Evolutionary conservation across 2,888 invertebrate species (phyloP).

Genomic region (Pyrrhosoma nymphula): DNA sequence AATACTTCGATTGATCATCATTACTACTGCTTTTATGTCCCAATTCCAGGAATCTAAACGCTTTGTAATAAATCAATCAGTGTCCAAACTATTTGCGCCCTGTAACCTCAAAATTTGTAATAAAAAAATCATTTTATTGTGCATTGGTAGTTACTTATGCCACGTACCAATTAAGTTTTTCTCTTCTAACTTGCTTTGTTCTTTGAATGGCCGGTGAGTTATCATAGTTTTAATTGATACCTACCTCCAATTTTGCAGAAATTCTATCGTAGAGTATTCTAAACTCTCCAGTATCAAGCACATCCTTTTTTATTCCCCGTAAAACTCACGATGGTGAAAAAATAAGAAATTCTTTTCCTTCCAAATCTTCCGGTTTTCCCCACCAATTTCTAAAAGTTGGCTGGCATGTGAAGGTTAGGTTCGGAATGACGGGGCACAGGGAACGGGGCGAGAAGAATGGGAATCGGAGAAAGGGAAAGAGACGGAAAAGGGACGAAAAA

Average conservation of each 20-base stretch:
- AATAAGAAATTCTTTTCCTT: not conserved
- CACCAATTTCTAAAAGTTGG: not conserved
- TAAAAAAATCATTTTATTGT: too few relatives aligned
- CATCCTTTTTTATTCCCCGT: too few relatives aligned
- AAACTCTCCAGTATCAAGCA: not conserved
- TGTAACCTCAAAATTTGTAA: too few relatives aligned
- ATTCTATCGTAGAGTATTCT: not conserved
- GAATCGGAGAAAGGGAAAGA: not conserved
- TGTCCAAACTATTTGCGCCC: too few relatives aligned
- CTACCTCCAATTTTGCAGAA: not conserved
- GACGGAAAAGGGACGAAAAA: not conserved
- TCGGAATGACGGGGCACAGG: not conserved
- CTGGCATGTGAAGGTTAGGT: not conserved
- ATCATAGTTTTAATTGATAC: not conserved
- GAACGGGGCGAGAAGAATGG: not conserved
- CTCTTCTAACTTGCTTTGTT: too few relatives aligned
- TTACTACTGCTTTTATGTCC: too few relatives aligned
- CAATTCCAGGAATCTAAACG: too few relatives aligned
- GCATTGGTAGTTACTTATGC: too few relatives aligned
- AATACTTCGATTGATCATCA: too few relatives aligned
- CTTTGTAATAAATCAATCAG: too few relatives aligned
- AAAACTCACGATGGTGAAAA: not conserved
- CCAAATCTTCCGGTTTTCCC: not conserved
- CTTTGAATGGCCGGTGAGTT: too few relatives aligned
- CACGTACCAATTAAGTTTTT: too few relatives aligned